Percentiles rank a stretch among this genome's conserved stretches.
Conservation (phyloP, 2,113 vertebrate species). For the Jacana jacana region DNA sequence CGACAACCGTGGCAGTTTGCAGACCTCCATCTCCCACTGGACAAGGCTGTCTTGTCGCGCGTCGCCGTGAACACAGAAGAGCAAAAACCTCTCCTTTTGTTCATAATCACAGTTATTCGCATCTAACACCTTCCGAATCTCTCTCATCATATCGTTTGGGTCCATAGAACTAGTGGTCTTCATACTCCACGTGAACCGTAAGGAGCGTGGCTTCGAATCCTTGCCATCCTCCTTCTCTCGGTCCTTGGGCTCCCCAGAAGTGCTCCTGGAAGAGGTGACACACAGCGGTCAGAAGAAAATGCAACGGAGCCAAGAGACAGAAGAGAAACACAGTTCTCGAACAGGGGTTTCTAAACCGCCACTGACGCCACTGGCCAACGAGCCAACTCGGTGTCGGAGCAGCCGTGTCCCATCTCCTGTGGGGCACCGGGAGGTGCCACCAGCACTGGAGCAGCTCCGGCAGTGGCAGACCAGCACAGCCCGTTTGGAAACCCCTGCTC, state of each 20-base stretch:
- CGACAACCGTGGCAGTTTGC: conserved; percentile 92
- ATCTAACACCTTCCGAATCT: conserved; percentile 95
- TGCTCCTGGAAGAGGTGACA: conserved; percentile 75
- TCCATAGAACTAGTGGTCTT: conserved; percentile 99
- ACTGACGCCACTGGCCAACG: background rate
- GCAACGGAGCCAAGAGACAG: background rate
- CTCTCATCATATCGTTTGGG: conserved; percentile 96
- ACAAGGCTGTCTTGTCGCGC: conserved; percentile 94
- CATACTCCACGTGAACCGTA: conserved; percentile 99
- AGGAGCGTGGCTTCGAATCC: conserved; percentile 93
- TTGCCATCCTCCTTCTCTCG: conserved; percentile 88
- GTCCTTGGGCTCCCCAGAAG: conserved; percentile 85
- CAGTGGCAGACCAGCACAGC: background rate
- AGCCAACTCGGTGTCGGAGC: no score
- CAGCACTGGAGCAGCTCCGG: background rate
- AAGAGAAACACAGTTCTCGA: background rate
- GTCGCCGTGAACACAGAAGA: conserved; percentile 97
- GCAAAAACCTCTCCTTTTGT: conserved; percentile 95
- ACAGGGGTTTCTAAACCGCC: conserved; percentile 49
- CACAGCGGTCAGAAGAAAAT: background rate
- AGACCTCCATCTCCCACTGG: conserved; percentile 98
- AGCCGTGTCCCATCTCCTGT: no score
- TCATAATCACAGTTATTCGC: conserved; percentile 98
- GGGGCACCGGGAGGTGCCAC: background rate
- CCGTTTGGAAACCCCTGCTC: conserved; percentile 51